A percentile compares a stretch with the other conserved stretches of the same genome.
phyloP scores from a whole-genome alignment of 2,113 vertebrate species.

The Daboia siamensis region DNA sequence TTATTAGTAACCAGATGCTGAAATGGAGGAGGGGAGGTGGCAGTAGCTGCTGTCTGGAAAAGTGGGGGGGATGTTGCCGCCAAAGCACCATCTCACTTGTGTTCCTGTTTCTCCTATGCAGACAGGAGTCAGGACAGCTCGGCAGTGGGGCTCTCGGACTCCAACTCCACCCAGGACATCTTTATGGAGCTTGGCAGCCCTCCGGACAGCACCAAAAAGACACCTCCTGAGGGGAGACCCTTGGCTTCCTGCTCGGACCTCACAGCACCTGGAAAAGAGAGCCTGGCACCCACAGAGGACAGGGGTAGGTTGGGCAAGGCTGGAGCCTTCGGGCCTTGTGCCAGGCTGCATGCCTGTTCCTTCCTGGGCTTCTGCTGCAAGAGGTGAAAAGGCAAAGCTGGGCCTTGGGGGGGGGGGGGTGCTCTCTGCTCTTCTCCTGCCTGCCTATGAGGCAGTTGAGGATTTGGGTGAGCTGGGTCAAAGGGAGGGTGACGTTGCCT shows the following conservation, averaged over 20 bases:
- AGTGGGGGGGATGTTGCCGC: background rate
- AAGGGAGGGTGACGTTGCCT: background rate
- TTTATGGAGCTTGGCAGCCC: constrained; percentile 87
- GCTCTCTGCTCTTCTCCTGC: background rate
- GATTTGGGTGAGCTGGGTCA: background rate
- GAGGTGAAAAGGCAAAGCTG: background rate
- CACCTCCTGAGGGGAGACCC: constrained; percentile 76
- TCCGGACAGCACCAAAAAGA: constrained; percentile 85
- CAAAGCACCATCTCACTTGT: constrained; percentile 26
- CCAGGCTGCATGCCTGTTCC: background rate
- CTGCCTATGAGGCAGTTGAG: background rate
- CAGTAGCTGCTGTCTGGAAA: background rate
- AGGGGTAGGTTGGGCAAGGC: constrained; percentile 67
- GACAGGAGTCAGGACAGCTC: constrained; percentile 97
- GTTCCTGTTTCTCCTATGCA: constrained; percentile 58
- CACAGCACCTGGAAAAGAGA: constrained; percentile 70
- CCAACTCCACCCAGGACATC: constrained; percentile 93
- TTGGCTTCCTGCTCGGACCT: constrained; percentile 66
- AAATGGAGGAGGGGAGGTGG: background rate
- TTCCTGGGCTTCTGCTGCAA: background rate
- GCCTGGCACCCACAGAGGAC: constrained; percentile 71
- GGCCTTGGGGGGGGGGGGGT: background rate
- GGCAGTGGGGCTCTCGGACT: constrained; percentile 89
- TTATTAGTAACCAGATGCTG: background rate
- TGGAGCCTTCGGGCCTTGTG: background rate